Evolutionary conservation across 2,888 invertebrate species (phyloP), one percentile per base, ranked within the genome.

Genomic region (Frankliniella fusca): DNA sequence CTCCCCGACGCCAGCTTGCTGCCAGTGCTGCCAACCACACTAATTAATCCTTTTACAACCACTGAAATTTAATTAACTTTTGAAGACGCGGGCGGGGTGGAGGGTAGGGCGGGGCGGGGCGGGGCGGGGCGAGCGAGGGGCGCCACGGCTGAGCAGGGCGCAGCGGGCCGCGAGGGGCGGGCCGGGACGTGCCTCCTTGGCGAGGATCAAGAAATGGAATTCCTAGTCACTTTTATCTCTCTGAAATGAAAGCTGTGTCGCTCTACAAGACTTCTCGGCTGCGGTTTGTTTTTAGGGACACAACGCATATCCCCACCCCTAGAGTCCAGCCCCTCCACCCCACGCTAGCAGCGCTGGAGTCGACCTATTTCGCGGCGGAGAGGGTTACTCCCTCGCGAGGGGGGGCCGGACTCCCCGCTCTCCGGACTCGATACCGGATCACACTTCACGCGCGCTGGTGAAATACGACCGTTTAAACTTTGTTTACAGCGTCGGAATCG

Each of bases 61-160:
- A 76, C 70, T 76, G 70, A 76, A 76, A 76, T 76, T 76, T 76
- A 76, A 76, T 76, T 76, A 76, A 76, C 70, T 76, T 76, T 76
- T 76, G 70, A 76, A 76, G 70, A 76, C 70, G 70, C 61, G 61
- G 61, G 70, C 70, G 7, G 23, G 7, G 61, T 18, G 20, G 18
- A 0, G 61, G 61, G 70, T 27, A 5, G 23, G 7, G 61, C 61
- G 20, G 18, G 1, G 12, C 61, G 61, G 5, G 15, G 54, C 61
- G 61, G 61, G n/a, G 61, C 7, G 12, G 61, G 20, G 15, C n/a
- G n/a, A n/a, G 61, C 61, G n/a, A n/a, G 20, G 20, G 61, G 61
- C 18, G 61, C 61, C 10, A 20, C 20, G 15, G 54, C 12, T 12
- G 54, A 54, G 54, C 15, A 5, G 61, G 7, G 61, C 20, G 15